These are phyloP conservation scores for Caligus rogercresseyi DNA, from an alignment of 1,140 invertebrate genomes.

Conservation along the genomic window DNA sequence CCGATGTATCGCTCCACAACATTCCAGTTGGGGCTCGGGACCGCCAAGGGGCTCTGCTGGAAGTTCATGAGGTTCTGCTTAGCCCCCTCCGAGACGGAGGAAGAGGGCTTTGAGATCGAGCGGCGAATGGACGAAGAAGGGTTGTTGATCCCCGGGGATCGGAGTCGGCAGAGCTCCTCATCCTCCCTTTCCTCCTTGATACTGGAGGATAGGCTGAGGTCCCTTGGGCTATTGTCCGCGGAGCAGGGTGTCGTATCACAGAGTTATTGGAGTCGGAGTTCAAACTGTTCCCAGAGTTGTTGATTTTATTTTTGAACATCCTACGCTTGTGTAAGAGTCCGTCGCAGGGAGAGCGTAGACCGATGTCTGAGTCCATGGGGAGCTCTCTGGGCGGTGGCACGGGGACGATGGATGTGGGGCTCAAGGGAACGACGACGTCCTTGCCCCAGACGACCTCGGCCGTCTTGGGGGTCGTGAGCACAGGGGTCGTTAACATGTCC, in stretches of 20 bases:
- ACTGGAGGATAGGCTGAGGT: not conserved
- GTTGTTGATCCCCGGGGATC: not conserved
- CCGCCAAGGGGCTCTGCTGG: slow-evolving; percentile 1
- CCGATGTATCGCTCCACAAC: slow-evolving; percentile 12
- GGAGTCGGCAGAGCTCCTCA: not conserved
- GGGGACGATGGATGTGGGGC: not conserved
- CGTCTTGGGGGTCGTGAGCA: slow-evolving; percentile 15
- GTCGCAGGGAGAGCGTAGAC: slow-evolving; percentile 11
- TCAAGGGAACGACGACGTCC: not conserved
- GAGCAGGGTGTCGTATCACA: slow-evolving; percentile 11
- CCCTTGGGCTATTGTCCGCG: slow-evolving; percentile 11
- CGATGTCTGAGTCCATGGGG: slow-evolving; percentile 13
- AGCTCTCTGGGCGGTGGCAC: slow-evolving; percentile 8
- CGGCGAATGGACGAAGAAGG: not conserved
- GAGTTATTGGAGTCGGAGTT: slow-evolving; percentile 12
- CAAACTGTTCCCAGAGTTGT: not conserved
- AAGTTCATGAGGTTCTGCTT: not conserved
- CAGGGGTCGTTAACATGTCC: slow-evolving; percentile 14
- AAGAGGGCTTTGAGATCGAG: not conserved
- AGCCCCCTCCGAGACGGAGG: no score
- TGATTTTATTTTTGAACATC: not conserved
- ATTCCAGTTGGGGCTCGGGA: slow-evolving; percentile 13
- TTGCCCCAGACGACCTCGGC: not conserved
- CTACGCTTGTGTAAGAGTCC: slow-evolving; percentile 5
- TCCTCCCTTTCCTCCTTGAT: slow-evolving; percentile 2